Conservation (phyloP, 1,140 invertebrate genomes). For the Cardiocondyla obscurior region DNA sequence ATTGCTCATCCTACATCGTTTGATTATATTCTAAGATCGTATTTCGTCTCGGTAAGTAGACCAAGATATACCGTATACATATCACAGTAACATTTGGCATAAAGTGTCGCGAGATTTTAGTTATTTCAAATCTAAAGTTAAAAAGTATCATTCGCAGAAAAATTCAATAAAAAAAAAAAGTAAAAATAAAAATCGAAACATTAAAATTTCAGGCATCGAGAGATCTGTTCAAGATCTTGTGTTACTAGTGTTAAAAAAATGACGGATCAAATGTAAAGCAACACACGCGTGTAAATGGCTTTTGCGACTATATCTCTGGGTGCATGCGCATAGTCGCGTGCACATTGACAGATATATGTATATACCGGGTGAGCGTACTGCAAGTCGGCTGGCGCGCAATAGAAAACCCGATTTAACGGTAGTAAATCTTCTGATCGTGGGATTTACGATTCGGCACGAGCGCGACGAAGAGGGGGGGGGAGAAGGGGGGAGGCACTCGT, state of each 20-base stretch:
- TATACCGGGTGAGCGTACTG: slow-evolving; percentile 59
- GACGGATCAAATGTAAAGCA: neutral
- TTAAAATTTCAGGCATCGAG: no score
- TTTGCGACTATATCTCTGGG: neutral
- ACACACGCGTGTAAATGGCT: neutral
- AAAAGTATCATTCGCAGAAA: no score
- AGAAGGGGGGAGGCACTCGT: slow-evolving; percentile 34
- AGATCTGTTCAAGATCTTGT: no score
- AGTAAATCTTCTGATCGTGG: slow-evolving; percentile 76
- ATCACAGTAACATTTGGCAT: neutral
- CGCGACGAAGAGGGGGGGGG: neutral
- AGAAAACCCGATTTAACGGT: slow-evolving; percentile 73
- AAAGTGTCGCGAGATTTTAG: no score
- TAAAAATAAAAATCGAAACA: no score
- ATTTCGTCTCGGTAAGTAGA: neutral
- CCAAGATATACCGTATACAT: neutral
- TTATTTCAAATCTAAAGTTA: no score
- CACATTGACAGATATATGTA: slow-evolving; percentile 56
- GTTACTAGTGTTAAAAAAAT: neutral
- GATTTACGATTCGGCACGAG: slow-evolving; percentile 71
- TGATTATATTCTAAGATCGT: slow-evolving; percentile 31
- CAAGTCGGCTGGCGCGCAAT: slow-evolving; percentile 69
- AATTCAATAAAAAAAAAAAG: no score
- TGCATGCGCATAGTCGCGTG: slow-evolving; percentile 28
- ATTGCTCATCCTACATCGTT: slow-evolving; percentile 18